These are phyloP conservation scores for Amphilophus citrinellus DNA, from an alignment of 2,113 vertebrate species.

Conservation along the genomic window DNA sequence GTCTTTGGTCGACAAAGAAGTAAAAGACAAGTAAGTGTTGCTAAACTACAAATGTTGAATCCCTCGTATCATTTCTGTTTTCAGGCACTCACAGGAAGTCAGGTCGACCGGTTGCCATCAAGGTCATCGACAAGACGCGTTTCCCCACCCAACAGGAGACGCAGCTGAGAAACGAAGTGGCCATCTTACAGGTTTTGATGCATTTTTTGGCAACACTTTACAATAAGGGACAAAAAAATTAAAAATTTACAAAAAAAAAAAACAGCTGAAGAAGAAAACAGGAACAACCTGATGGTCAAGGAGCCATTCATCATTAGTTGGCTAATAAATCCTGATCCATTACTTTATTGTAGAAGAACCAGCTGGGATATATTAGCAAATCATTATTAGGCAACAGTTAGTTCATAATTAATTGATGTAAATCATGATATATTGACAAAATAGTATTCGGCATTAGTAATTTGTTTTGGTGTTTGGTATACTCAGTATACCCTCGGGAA, in stretches of 20 bases:
- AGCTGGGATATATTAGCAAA: not conserved
- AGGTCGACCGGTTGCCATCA: constrained; percentile 82
- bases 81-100: constrained; percentile 87
- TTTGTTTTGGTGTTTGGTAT: not conserved
- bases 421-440: too few relatives aligned
- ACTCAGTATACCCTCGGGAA: not conserved
- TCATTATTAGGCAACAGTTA: not conserved
- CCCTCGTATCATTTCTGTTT: not conserved
- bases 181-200: constrained; percentile 84
- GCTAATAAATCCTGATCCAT: not conserved
- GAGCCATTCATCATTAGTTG: not conserved
- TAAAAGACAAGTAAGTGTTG: not conserved
- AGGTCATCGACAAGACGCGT: constrained; percentile 88
- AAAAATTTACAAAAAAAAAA: not conserved
- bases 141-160: constrained; percentile 85
- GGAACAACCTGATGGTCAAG: not conserved
- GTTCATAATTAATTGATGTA: too few relatives aligned
- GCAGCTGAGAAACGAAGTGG: constrained; percentile 87
- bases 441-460: fast-evolving
- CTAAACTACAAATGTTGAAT: not conserved
- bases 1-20: not conserved
- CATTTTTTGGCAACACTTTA: not conserved
- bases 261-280: not conserved
- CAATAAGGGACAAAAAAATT: not conserved
- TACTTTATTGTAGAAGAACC: not conserved